Evolutionary conservation across 2,888 invertebrate species (phyloP), one percentile per base, ranked within the genome.

Genomic region (Lissonota sp.): DNA sequence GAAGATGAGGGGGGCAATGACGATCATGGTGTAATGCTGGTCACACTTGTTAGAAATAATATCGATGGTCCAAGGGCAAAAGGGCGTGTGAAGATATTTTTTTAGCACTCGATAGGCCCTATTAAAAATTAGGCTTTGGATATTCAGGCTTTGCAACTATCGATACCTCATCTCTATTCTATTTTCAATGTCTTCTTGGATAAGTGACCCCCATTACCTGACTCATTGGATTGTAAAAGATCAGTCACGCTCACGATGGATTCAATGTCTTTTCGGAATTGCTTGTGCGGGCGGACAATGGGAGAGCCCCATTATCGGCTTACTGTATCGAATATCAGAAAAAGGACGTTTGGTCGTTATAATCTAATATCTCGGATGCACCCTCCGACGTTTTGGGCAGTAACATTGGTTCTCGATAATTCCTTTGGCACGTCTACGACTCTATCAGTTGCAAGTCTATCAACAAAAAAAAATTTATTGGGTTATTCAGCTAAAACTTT

Each of bases 271-370:
- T 60, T 75, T 57, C 12, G 49, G 77, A 57, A 16, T 66, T 69
- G 79, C 53, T 57, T 66, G 55, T 14, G 14, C 44, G 63, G 14
- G 74, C 26, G 60, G 74, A 16, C 44, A 16, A 46, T 55, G 66
- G 60, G 51, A 44, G 12, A 63, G 10, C 26, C 10, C n/a, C 58
- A 49, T 60, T 70, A 64, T 81, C 83, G 85, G 88, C 88, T 91
- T 91, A 91, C 90, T 89, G 88, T 90, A 91, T 92, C 88, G 88
- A 91, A 91, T 89, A 88, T 83, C 63, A 12, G 86, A 71, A 71
- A 71, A 87, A 86, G 85, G 84, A 87, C 88, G 87, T 90, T 88
- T 88, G 85, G 88, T 87, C 86, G 88, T 90, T 88, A 90, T 84
- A 82, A 83, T 85, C 85, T 84, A 67, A 75, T 82, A 62, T 80